Percentiles rank a stretch among this genome's conserved stretches.
phyloP scores from a whole-genome alignment of 2,113 vertebrate species.

The Menura novaehollandiae region DNA sequence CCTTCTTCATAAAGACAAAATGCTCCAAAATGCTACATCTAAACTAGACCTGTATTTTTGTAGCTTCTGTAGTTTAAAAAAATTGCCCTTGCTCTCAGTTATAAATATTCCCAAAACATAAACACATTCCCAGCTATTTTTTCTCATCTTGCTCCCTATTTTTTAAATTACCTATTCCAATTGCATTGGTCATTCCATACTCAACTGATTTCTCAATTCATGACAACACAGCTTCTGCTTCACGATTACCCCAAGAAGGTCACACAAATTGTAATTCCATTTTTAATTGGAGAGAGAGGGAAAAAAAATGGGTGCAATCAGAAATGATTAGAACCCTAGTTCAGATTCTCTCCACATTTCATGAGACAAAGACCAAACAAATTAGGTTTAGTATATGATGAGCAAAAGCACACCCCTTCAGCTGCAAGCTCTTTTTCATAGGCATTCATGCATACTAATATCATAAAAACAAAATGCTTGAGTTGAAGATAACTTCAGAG shows the following conservation, averaged over 20 bases:
- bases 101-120: not conserved
- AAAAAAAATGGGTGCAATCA: constrained; percentile 51
- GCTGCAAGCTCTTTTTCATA: constrained; percentile 49
- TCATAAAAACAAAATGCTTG: constrained; percentile 47
- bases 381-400: constrained; percentile 63
- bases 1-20: not conserved
- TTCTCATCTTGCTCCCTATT: not conserved
- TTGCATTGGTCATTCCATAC: not conserved
- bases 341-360: constrained; percentile 62
- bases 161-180: not conserved
- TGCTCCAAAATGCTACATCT: not conserved
- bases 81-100: not conserved
- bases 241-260: not conserved
- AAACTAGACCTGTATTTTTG: not conserved
- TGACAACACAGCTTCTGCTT: not conserved
- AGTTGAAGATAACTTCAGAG: constrained; percentile 58
- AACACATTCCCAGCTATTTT: not conserved
- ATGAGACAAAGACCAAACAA: constrained; percentile 62
- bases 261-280: not conserved
- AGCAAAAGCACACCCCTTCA: constrained; percentile 62
- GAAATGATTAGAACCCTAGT: constrained; percentile 32
- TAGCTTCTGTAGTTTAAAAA: not conserved
- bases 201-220: not conserved
- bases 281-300: not conserved
- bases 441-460: constrained; percentile 63